Conservation (phyloP, 2,888 invertebrate species). For the Apodemia hepburni region DNA sequence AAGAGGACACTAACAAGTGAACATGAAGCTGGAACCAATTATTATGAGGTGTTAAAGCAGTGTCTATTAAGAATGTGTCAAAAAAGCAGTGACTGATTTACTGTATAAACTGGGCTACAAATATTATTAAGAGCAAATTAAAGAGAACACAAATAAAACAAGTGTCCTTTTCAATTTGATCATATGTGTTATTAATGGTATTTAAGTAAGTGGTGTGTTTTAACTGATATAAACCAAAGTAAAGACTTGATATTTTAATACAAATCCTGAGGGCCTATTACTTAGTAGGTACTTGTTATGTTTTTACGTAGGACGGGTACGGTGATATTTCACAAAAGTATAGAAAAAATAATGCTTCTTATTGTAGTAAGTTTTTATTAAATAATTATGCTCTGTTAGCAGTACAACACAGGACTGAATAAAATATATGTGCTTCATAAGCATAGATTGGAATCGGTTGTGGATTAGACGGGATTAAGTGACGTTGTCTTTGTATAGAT, state of each 20-base stretch:
- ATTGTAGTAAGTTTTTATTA: not conserved
- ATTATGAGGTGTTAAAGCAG: not conserved
- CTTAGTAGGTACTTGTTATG: not conserved
- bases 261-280: not conserved
- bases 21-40: constrained; percentile 25
- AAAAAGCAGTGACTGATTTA: constrained; percentile 22
- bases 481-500: too few relatives aligned
- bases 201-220: not conserved
- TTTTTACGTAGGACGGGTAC: not conserved
- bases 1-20: constrained; percentile 14
- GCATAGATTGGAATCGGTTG: too few relatives aligned
- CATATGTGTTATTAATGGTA: constrained; percentile 29
- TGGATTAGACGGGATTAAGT: too few relatives aligned
- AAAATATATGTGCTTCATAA: too few relatives aligned
- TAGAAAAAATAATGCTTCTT: not conserved
- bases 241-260: constrained; percentile 31
- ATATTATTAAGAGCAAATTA: constrained; percentile 46
- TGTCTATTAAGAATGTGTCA: not conserved
- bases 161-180: constrained; percentile 60
- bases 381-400: not conserved
- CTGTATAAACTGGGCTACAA: constrained; percentile 23
- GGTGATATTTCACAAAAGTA: not conserved
- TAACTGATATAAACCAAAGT: constrained; percentile 50
- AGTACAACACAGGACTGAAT: too few relatives aligned
- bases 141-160: constrained; percentile 41